Evolutionary conservation across 2,113 vertebrate species (phyloP), one percentile per base, ranked within the genome.

Genomic region (Centropristis striata): DNA sequence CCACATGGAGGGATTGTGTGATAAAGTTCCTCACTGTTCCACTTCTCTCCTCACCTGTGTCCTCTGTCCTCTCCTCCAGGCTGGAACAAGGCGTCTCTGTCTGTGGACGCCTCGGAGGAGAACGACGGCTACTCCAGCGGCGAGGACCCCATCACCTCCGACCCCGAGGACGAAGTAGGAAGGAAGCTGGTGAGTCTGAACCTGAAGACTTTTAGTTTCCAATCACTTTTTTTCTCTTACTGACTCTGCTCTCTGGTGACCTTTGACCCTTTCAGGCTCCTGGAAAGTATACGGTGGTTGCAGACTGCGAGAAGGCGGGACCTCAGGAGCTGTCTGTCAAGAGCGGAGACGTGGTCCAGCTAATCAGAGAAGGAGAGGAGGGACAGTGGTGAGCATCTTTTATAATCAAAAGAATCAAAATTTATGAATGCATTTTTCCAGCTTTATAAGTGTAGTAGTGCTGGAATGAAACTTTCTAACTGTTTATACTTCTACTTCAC

Each of bases 141-240:
- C 0, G 98, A 99, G 85, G 98, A 99, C 18, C 97, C 95, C 0
- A 84, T 97, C 58, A 99, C 98, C 92, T 99, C 98, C 0, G 98
- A 99, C 72, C 95, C 96, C 0, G 98, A 99, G 84, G 98, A 99
- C 0, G 98, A 98, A 18, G 93, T 79, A 47, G 95, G 90, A 11
- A 95, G 93, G 87, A 99, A 98, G 81, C 96, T 98, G 96, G 98
- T 99, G 93, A 86, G 92, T 58, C 8, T 70, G 44, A 46, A n/a
- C 6, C 9, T 37, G 10, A 50, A 15, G 11, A 21, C 3, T 3
- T 82, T 23, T 28, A n/a, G 20, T 23, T 59, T 8, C 5, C n/a
- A n/a, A n/a, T 2, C 25, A 11, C 18, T 5, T 4, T 27, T 7
- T 50, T 42, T 51, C 39, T 50, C 4, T 23, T 42, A 39, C 18